Conservation (phyloP, 2,113 vertebrate genomes). For the Microtus oregoni region DNA sequence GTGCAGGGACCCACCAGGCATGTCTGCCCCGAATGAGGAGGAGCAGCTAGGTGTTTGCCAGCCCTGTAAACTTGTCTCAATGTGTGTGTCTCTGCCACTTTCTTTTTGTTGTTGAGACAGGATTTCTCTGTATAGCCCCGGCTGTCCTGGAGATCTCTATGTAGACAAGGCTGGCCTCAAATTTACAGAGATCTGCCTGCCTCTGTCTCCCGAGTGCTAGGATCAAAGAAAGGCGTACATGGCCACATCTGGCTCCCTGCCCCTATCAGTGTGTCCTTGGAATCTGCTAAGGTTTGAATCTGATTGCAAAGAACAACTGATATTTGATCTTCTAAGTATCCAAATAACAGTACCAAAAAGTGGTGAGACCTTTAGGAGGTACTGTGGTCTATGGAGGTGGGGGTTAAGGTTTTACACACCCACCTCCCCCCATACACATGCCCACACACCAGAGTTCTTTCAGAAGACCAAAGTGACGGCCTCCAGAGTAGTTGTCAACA, state of each 20-base stretch:
- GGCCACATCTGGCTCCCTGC: neutral
- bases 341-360: neutral
- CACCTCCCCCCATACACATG: too few species aligned
- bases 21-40: fast-evolving
- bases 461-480: neutral
- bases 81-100: too few species aligned
- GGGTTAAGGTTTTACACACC: neutral
- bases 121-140: neutral
- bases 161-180: neutral
- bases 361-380: neutral
- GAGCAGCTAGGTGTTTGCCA: neutral
- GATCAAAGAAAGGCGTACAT: neutral
- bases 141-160: neutral
- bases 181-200: neutral
- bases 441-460: too few species aligned
- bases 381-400: neutral
- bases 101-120: neutral
- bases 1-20: neutral
- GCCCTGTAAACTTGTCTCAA: neutral
- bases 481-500: neutral
- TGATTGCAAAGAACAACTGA: neutral
- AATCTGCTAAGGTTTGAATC: neutral
- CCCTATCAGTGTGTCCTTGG: neutral
- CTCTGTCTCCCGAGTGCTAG: too few species aligned
- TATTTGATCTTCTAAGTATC: too few species aligned